phyloP scores from a whole-genome alignment of 2,797 vertebrate genomes.

The Geotrypetes seraphini region DNA sequence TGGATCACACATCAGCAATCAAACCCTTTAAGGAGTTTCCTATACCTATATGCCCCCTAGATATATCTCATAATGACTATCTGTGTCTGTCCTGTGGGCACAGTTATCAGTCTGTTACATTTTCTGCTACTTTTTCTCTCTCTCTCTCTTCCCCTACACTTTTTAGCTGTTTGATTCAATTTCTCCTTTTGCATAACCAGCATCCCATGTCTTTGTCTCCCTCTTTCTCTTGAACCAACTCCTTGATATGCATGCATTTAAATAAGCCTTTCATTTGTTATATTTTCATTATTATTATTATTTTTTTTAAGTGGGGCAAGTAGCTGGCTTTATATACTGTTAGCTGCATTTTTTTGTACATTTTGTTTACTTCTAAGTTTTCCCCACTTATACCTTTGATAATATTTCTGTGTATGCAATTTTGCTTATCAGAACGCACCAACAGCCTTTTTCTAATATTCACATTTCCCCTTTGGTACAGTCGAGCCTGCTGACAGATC shows the following conservation, averaged over 20 bases:
- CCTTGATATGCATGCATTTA: too few relatives aligned
- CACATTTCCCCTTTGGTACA: constrained; percentile 70
- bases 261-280: too few relatives aligned
- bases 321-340: too few relatives aligned
- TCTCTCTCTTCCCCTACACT: neutral
- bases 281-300: too few relatives aligned
- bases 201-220: neutral
- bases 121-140: neutral
- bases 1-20: too few relatives aligned
- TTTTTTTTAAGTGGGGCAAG: too few relatives aligned
- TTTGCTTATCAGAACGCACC: constrained; percentile 62
- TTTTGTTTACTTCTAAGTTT: constrained; percentile 64
- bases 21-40: too few relatives aligned
- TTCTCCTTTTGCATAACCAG: neutral
- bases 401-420: constrained; percentile 46
- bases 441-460: constrained; percentile 68
- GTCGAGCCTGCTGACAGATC: constrained; percentile 73
- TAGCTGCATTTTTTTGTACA: constrained; percentile 37
- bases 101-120: too few relatives aligned
- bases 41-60: too few relatives aligned
- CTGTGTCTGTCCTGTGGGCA: too few relatives aligned
- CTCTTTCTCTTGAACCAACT: neutral
- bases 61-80: too few relatives aligned
- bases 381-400: constrained; percentile 33
- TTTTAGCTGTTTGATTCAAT: too few relatives aligned